A percentile compares a stretch with the other conserved stretches of the same genome.
phyloP scores from a whole-genome alignment of 2,113 vertebrate species.

The Nesogale talazaci region DNA sequence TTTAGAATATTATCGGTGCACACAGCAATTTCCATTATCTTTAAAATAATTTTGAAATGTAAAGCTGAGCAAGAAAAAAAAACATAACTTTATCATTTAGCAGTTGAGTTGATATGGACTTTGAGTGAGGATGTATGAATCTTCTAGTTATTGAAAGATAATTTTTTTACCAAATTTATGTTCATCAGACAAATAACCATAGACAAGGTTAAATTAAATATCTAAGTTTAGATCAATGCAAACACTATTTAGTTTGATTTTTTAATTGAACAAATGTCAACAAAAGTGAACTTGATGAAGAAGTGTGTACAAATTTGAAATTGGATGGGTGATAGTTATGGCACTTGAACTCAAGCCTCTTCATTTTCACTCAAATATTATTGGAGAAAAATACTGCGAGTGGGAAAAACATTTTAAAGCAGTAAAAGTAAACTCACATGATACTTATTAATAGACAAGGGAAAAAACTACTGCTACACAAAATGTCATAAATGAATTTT shows the following conservation, averaged over 20 bases:
- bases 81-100: not conserved
- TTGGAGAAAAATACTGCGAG: not conserved
- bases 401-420: not conserved
- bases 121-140: conserved; percentile 1
- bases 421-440: not conserved
- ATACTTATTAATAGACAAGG: not conserved
- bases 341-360: not conserved
- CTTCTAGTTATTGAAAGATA: conserved; percentile 7
- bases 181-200: not conserved
- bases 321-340: not conserved
- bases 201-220: not conserved
- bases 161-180: not conserved
- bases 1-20: not conserved
- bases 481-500: no score
- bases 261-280: not conserved
- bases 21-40: not conserved
- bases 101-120: not conserved
- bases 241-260: not conserved
- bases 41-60: not conserved
- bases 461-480: not conserved
- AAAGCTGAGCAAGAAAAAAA: conserved; percentile 18
- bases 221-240: not conserved
- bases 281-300: not conserved
- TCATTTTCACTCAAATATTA: not conserved
- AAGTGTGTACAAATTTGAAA: not conserved